Base-by-base conservation (phyloP, 2,113 vertebrate genomes). In the Chaetodon trifascialis region DNA sequence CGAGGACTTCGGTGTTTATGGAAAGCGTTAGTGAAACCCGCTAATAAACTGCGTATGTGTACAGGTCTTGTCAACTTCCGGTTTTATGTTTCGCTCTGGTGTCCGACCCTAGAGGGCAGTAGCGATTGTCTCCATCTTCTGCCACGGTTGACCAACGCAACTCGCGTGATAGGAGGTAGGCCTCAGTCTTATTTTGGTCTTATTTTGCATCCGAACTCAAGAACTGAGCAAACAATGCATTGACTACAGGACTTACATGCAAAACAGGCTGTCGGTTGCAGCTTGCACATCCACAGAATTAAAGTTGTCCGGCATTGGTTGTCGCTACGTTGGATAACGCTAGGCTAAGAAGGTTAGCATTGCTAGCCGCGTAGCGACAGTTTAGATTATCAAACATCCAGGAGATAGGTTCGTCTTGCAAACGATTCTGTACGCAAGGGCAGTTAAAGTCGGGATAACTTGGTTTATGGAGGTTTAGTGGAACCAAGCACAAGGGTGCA, bases 141-240 rank as follows among this genome's bases (percentile, higher is more conserved):
- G 69, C 54, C 36, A 73, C 88, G 36, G 68, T 59, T 85, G 85
- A 91, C 88, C 89, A 90, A 90, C 90, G 89, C 85, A 88, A 79
- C 82, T 88, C 66, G 78, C 80, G 73, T 84, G 63, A 88, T 76
- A 87, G 34, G 8, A 94, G 93, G 93, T 94, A 93, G 92, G 92
- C 90, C 92, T 36, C 7, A 8, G 69, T 42, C 0, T 55, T 86
- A 71, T 90, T 86, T 64, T 44, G 42, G 9, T 47, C 5, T 46
- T 82, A 85, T 80, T 25, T 19, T 19, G 3, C 12, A 63, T 51
- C 5, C 5, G 21, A 14, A 30, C 6, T 8, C 56, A 4, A 0
- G 60, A 12, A 2, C 0, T 0, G 0, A 19, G 0, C 4, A 21
- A n/a, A 60, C 1, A n/a, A 15, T 59, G 42, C 47, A 76, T 3